phyloP scores from a whole-genome alignment of 1,140 invertebrate genomes.

The Apocrypta bakeri region DNA sequence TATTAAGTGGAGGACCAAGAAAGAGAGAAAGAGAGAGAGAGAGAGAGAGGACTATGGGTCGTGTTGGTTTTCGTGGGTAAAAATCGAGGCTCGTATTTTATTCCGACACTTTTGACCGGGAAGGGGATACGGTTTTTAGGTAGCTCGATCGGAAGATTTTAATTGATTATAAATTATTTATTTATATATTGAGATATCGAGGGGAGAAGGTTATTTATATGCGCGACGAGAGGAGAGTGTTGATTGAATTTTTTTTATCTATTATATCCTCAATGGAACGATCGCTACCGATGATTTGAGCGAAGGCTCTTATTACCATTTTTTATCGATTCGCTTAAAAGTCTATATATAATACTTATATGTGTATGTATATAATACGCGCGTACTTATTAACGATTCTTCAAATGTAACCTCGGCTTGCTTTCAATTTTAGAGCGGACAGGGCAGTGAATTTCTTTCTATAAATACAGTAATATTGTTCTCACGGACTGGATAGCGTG shows the following conservation, averaged over 20 bases:
- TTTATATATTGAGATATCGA: constrained; percentile 18
- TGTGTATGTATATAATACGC: too few relatives aligned
- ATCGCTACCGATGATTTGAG: too few relatives aligned
- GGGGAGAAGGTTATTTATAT: not conserved
- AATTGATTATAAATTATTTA: constrained; percentile 44
- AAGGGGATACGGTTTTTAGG: not conserved
- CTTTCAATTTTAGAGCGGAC: too few relatives aligned
- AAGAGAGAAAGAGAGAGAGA: too few relatives aligned
- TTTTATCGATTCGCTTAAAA: not conserved
- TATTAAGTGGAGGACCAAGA: too few relatives aligned
- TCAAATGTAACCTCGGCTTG: too few relatives aligned
- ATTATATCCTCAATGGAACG: too few relatives aligned
- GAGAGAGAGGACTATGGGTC: not conserved
- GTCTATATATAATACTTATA: too few relatives aligned
- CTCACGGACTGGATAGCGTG: not conserved
- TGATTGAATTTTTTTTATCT: constrained; percentile 29
- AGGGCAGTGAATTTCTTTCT: too few relatives aligned
- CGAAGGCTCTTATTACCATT: not conserved
- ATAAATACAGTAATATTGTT: too few relatives aligned
- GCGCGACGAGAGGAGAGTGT: not conserved
- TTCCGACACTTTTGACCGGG: not conserved
- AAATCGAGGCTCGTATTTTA: not conserved
- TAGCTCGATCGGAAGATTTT: constrained; percentile 4
- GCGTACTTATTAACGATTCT: too few relatives aligned
- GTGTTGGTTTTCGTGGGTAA: not conserved